Conservation (phyloP, 2,113 vertebrate species). For the Pollimyrus isidori region DNA sequence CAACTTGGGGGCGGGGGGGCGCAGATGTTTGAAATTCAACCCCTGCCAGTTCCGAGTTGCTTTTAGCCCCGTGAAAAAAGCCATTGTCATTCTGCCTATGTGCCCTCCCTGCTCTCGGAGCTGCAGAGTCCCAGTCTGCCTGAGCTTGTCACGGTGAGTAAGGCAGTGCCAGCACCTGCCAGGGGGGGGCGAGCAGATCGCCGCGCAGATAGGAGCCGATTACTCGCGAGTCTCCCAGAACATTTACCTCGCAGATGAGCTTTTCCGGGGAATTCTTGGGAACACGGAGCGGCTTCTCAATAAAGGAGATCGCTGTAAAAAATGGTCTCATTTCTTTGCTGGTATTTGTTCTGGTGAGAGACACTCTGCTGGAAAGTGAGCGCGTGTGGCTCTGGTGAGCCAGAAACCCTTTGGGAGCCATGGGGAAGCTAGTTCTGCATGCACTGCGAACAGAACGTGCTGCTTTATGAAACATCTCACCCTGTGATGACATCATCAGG, state of each 20-base stretch:
- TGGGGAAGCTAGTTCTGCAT: not conserved
- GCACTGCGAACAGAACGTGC: not conserved
- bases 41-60: slow-evolving; percentile 41
- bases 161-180: not conserved
- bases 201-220: not conserved
- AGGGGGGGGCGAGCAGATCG: not conserved
- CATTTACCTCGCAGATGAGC: slow-evolving; percentile 12
- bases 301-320: not conserved
- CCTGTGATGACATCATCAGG: not conserved
- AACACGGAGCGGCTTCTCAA: slow-evolving; percentile 4
- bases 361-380: not conserved
- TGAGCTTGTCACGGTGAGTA: slow-evolving; percentile 14
- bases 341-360: not conserved
- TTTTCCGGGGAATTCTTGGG: slow-evolving; percentile 25
- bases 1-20: slow-evolving; percentile 24
- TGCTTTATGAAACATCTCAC: not conserved
- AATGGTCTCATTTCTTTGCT: not conserved
- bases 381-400: not conserved
- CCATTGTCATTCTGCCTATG: slow-evolving; percentile 44
- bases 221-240: not conserved
- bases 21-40: slow-evolving; percentile 31
- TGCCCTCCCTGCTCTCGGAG: slow-evolving; percentile 28
- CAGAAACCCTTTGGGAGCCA: not conserved
- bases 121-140: slow-evolving; percentile 32
- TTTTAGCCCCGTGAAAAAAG: slow-evolving; percentile 58